Conservation (phyloP, 2,113 vertebrate species). For the Clarias batrachus region DNA sequence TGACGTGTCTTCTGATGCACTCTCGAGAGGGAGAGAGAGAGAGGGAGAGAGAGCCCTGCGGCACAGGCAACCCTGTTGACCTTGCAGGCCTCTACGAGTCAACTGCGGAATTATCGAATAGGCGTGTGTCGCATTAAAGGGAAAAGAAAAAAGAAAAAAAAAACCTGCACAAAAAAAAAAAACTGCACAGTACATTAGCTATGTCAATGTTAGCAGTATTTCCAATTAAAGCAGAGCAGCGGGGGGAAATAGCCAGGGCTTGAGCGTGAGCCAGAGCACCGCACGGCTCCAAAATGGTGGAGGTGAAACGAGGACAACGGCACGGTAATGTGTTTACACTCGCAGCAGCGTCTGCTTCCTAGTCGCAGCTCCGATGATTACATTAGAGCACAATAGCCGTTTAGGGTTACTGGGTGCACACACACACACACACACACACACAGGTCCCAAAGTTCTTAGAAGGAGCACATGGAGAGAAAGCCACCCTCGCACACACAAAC, state of each 20-base stretch:
- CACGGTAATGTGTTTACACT: slow-evolving; percentile 75
- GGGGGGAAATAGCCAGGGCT: slow-evolving; percentile 65
- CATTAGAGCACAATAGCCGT: slow-evolving; percentile 72
- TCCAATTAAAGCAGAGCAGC: slow-evolving; percentile 71
- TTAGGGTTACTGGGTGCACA: slow-evolving; percentile 70
- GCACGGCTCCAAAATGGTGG: slow-evolving; percentile 53
- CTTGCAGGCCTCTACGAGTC: slow-evolving; percentile 43
- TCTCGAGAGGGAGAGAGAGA: slow-evolving; percentile 37
- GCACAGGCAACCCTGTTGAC: slow-evolving; percentile 67
- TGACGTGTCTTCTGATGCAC: slow-evolving; percentile 37
- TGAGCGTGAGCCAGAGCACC: slow-evolving; percentile 61
- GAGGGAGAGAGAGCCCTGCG: slow-evolving; percentile 36
- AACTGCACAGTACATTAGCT: slow-evolving; percentile 67
- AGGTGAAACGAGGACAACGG: slow-evolving; percentile 71
- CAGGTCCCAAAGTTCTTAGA: slow-evolving; percentile 25
- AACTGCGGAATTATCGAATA: slow-evolving; percentile 23
- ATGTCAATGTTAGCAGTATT: slow-evolving; percentile 72
- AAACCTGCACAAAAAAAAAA: slow-evolving; percentile 50
- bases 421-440: slow-evolving; percentile 14
- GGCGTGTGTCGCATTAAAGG: slow-evolving; percentile 25
- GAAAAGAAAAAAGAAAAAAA: slow-evolving; percentile 44
- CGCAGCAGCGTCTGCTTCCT: slow-evolving; percentile 69
- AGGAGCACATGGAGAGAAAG: slow-evolving; percentile 1
- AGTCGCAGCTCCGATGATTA: slow-evolving; percentile 71
- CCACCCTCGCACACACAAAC: neutral